phyloP scores from a whole-genome alignment of 2,797 vertebrate genomes.

The Bradypodion pumilum region DNA sequence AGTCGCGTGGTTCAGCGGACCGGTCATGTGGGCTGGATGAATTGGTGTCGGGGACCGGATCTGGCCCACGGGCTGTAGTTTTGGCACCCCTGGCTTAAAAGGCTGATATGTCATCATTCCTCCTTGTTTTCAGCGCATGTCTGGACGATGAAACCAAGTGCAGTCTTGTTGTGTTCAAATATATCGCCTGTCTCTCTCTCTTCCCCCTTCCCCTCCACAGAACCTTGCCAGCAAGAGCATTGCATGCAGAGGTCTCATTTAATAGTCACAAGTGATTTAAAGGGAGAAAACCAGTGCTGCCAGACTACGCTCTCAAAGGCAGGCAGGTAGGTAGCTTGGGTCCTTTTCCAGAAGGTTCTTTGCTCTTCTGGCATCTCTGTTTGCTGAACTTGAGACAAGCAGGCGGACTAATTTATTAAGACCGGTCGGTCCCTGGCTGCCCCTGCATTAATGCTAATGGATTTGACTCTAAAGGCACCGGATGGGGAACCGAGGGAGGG shows the following conservation, averaged over 20 bases:
- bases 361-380: background rate
- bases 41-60: too few relatives aligned
- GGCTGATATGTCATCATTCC: background rate
- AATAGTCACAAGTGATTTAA: background rate
- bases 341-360: background rate
- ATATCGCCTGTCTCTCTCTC: background rate
- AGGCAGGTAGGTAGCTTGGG: rapidly evolving
- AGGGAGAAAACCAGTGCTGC: background rate
- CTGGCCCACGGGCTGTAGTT: too few relatives aligned
- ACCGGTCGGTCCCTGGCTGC: background rate
- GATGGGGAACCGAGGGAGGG: background rate
- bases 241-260: background rate
- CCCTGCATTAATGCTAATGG: background rate
- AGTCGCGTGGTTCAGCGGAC: too few relatives aligned
- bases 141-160: rapidly evolving
- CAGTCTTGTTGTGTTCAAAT: background rate
- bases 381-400: slow-evolving; percentile 29
- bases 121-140: rapidly evolving
- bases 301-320: background rate
- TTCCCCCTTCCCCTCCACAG: background rate
- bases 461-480: background rate
- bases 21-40: too few relatives aligned
- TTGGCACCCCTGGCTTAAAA: too few relatives aligned
- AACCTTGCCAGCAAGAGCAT: background rate
- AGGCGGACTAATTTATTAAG: background rate